Base-by-base conservation (phyloP, 1,140 invertebrate genomes). In the Eriocheir sinensis region DNA sequence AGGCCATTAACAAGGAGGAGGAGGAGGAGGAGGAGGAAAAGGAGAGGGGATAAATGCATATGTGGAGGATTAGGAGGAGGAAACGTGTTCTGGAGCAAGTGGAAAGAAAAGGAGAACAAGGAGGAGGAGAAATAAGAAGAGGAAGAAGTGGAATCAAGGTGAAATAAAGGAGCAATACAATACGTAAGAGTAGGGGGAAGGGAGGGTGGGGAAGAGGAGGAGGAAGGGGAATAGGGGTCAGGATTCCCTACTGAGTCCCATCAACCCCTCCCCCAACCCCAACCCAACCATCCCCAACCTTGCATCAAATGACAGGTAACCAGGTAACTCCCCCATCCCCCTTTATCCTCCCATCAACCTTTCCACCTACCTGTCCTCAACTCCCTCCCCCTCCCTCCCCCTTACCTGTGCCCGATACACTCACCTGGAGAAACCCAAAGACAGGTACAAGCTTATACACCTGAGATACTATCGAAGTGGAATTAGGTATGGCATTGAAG, bases 281-380 rank as follows among this genome's bases (percentile, higher is more conserved):
- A n/a, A n/a, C n/a, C 27, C 60, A 72, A 72, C n/a, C n/a, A 72
- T n/a, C n/a, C 60, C 60, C 60, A n/a, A 72, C 60, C n/a, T n/a
- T n/a, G n/a, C n/a, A n/a, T n/a, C n/a, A n/a, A n/a, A n/a, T n/a
- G n/a, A n/a, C n/a, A n/a, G n/a, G n/a, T n/a, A n/a, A n/a, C 60
- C 60, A 15, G 12, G 15, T 72, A 12, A 72, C 60, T n/a, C 60
- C n/a, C 60, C 60, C n/a, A 15, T n/a, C n/a, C 60, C 60, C 15
- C 60, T 15, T 15, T n/a, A 12, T n/a, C 60, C 60, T n/a, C 83
- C 36, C 83, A 86, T 72, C 60, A 72, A 72, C 12, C 8, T n/a
- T 15, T 15, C 44, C 44, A 21, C 60, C 36, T 3, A 38, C 34
- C 40, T 41, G 21, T 34, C 1, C 40, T 36, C 32, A 21, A 3